Evolutionary conservation across 2,797 vertebrate species (phyloP), one percentile per base, ranked within the genome.

Genomic region (Urocyon cinereoargenteus): DNA sequence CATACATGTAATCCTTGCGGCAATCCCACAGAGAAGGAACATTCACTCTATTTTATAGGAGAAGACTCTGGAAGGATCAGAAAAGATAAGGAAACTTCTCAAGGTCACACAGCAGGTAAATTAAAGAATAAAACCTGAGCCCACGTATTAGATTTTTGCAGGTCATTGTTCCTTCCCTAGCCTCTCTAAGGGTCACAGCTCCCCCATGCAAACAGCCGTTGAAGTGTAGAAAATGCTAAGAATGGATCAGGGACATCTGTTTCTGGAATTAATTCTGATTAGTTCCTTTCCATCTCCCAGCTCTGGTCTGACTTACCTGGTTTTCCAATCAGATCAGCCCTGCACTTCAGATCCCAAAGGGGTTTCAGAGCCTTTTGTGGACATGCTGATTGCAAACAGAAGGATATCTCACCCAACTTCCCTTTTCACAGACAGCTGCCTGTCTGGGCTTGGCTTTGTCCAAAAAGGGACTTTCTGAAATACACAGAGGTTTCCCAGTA

Each of bases 381-480:
- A n/a, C 8, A 6, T n/a, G 53, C n/a, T 84, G 13, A 64, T 18
- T 26, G 21, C 21, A 62, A 26, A 28, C 0, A 5, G 0, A 15
- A 4, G 22, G n/a, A 1, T 31, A 5, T 49, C n/a, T n/a, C 3
- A 3, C 4, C 22, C 34, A 36, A 19, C 11, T 6, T 3, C 26
- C 18, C 4, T 96, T 72, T 55, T 28, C 22, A 19, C 1, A 68
- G 18, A 83, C 14, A 18, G 73, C 59, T 77, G 28, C 66, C 57
- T 5, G 19, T 22, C 26, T 26, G 22, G 34, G 6, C 4, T 85
- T 86, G 31, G 16, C 24, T 21, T 59, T 73, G 31, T 89, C 68
- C 22, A 59, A 82, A 87, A 78, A 66, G 11, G 31, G 28, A 28
- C 83, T 84, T 91, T 85, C 75, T 90, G 49, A 94, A 94, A 83